Conservation (phyloP, 2,797 vertebrate species). For the Ispidina picta region DNA sequence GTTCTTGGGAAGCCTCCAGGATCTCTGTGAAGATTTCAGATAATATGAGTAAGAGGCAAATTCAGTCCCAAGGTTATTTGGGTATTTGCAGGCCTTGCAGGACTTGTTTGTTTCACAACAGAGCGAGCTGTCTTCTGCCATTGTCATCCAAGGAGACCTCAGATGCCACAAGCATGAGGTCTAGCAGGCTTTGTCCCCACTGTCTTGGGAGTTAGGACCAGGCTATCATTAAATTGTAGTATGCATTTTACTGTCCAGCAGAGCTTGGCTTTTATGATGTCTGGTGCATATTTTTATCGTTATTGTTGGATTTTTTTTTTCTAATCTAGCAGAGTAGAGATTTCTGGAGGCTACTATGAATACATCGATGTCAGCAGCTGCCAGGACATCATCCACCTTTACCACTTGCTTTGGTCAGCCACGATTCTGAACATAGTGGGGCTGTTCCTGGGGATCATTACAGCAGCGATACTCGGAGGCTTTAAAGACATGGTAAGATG, state of each 20-base stretch:
- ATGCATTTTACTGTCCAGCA: background rate
- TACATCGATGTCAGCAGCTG: slow-evolving; percentile 97
- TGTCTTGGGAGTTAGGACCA: background rate
- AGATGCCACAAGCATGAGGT: background rate
- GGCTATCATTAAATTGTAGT: background rate
- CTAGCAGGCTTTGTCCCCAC: background rate
- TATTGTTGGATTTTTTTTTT: background rate
- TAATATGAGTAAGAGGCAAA: background rate
- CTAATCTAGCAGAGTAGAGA: slow-evolving; percentile 81
- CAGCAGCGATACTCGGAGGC: slow-evolving; percentile 93
- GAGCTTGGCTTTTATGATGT: background rate
- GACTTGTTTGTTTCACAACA: background rate
- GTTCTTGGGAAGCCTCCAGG: background rate
- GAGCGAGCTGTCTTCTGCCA: rapidly evolving
- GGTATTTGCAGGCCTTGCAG: background rate
- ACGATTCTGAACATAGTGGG: slow-evolving; percentile 96
- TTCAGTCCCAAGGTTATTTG: background rate
- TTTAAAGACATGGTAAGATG: slow-evolving; percentile 95
- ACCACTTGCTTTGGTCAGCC: slow-evolving; percentile 95
- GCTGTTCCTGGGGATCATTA: slow-evolving; percentile 95
- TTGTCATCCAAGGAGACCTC: background rate
- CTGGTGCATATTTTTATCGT: background rate
- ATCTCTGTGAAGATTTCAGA: background rate
- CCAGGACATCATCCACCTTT: slow-evolving; percentile 95
- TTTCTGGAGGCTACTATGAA: slow-evolving; percentile 92